A percentile compares a stretch with the other conserved stretches of the same genome.
These are phyloP conservation scores for Ptilodon capucinus DNA, from an alignment of 2,888 invertebrate genomes.

Conservation along the genomic window DNA sequence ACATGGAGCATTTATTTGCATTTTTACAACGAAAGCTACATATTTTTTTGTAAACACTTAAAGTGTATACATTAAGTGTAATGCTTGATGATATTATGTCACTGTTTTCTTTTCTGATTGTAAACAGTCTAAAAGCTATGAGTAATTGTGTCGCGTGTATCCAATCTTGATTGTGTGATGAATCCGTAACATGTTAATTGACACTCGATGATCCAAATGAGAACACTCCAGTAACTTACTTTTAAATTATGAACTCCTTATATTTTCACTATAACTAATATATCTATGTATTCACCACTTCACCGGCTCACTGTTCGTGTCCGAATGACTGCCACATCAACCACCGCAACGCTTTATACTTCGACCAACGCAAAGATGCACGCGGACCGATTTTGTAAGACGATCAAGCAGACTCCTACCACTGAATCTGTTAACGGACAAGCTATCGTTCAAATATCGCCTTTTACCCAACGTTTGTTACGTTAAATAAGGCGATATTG, in stretches of 20 bases:
- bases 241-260: conserved; percentile 53
- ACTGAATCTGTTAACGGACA: conserved; percentile 36
- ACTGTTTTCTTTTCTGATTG: neutral
- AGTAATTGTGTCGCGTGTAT: neutral
- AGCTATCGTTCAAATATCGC: conserved; percentile 22
- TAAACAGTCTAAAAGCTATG: neutral
- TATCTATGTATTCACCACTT: conserved; percentile 63
- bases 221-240: conserved; percentile 59
- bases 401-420: conserved; percentile 67
- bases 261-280: conserved; percentile 53
- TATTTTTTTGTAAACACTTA: no score
- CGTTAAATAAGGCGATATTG: conserved; percentile 13
- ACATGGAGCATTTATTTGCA: no score
- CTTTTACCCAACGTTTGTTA: conserved; percentile 18
- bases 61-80: neutral
- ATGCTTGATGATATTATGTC: neutral
- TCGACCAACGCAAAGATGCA: conserved; percentile 76
- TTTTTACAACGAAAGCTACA: no score
- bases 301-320: conserved; percentile 73
- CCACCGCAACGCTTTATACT: conserved; percentile 76
- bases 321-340: conserved; percentile 74
- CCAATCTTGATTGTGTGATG: neutral
- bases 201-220: conserved; percentile 5
- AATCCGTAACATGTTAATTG: neutral
- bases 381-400: conserved; percentile 78